Conservation (phyloP, 2,113 vertebrate genomes). For the Tetraodon nigroviridis region DNA sequence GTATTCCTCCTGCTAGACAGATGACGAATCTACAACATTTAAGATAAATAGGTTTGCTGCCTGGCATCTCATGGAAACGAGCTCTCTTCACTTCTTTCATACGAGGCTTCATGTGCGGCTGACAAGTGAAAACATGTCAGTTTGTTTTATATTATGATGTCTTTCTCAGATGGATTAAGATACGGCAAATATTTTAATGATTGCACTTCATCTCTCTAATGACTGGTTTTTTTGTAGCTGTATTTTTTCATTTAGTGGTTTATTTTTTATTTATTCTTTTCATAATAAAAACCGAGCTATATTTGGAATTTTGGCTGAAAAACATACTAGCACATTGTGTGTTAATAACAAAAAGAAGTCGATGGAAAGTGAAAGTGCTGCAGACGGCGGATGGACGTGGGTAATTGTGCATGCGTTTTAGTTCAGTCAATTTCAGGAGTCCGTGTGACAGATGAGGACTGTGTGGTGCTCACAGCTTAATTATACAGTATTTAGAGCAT, state of each 20-base stretch:
- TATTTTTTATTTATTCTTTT: constrained; percentile 12
- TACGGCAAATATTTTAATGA: constrained; percentile 34
- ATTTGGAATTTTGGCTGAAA: constrained; percentile 7
- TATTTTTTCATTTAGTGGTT: constrained; percentile 8
- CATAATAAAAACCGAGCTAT: constrained; percentile 36
- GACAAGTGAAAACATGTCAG: too few relatives aligned
- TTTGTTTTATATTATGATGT: constrained; percentile 1
- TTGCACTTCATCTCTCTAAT: constrained; percentile 39
- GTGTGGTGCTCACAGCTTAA: constrained; percentile 42
- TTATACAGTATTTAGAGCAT: constrained; percentile 50
- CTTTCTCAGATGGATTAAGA: constrained; percentile 9
- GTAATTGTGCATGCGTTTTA: constrained; percentile 51
- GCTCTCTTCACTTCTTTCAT: too few relatives aligned
- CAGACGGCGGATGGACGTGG: constrained; percentile 30
- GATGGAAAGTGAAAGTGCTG: constrained; percentile 30
- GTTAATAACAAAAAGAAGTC: constrained; percentile 30
- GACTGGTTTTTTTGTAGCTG: constrained; percentile 22
- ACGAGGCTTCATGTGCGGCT: too few relatives aligned
- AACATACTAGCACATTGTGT: not conserved
- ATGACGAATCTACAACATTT: too few relatives aligned
- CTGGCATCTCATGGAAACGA: too few relatives aligned
- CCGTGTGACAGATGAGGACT: constrained; percentile 52
- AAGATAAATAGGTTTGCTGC: too few relatives aligned
- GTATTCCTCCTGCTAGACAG: too few relatives aligned
- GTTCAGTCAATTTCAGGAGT: constrained; percentile 38